These are phyloP conservation scores for Pseudochaenichthys georgianus DNA, from an alignment of 2,797 vertebrate genomes.

Conservation along the genomic window DNA sequence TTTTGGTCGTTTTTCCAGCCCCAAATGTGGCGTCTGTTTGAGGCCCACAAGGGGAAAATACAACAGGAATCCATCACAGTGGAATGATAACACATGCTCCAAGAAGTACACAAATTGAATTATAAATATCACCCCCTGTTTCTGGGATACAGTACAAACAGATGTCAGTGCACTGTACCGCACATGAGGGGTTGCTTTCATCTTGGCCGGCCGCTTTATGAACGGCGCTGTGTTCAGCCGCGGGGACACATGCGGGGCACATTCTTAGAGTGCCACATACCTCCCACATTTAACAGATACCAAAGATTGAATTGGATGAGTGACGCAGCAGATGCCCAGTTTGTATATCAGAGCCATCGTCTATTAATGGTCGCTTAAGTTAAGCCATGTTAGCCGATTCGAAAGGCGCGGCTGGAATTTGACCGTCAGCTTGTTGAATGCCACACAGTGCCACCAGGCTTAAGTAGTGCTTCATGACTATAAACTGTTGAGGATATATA, in stretches of 20 bases:
- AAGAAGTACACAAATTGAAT: conserved; percentile 35
- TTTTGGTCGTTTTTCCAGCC: not conserved
- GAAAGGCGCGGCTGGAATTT: conserved; percentile 33
- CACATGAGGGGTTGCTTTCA: conserved; percentile 48
- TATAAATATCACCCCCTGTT: conserved; percentile 38
- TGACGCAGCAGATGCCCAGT: conserved; percentile 45
- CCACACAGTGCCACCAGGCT: conserved; percentile 14
- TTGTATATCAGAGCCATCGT: conserved; percentile 33
- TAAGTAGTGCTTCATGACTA: conserved; percentile 27
- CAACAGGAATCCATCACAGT: conserved; percentile 19
- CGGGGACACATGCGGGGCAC: conserved; percentile 50
- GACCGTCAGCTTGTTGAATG: conserved; percentile 31
- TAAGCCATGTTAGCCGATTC: conserved; percentile 37
- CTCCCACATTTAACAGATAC: conserved; percentile 63
- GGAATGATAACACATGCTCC: conserved; percentile 34
- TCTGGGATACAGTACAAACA: conserved; percentile 57
- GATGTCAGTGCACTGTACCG: conserved; percentile 43
- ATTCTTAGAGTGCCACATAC: conserved; percentile 60
- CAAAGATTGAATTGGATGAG: conserved; percentile 67
- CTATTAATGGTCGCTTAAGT: conserved; percentile 57
- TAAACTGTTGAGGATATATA: conserved; percentile 32
- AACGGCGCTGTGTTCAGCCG: conserved; percentile 58
- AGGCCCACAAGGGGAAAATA: conserved; percentile 18
- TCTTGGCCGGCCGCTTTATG: conserved; percentile 43
- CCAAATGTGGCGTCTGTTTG: conserved; percentile 11